Percentiles rank a stretch among this genome's conserved stretches.
These are phyloP conservation scores for Cherax quadricarinatus DNA, from an alignment of 1,140 invertebrate species.

Conservation along the genomic window DNA sequence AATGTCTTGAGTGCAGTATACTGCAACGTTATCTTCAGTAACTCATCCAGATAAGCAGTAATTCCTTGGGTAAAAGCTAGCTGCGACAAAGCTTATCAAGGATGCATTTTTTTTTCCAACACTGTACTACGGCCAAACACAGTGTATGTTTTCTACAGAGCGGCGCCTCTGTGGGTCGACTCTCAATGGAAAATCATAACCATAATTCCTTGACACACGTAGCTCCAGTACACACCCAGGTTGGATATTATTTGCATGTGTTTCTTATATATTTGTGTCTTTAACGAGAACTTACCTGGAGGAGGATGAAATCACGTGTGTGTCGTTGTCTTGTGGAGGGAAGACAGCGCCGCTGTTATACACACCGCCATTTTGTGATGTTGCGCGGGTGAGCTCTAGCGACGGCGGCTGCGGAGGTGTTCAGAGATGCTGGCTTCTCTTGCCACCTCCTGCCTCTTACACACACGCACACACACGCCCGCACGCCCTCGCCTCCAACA, in stretches of 20 bases:
- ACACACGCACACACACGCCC: constrained; percentile 9
- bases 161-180: no score
- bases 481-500: constrained; percentile 2
- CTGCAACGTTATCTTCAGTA: background rate
- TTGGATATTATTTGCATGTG: no score
- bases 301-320: no score
- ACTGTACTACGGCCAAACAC: background rate
- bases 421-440: background rate
- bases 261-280: no score
- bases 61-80: background rate
- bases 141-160: no score
- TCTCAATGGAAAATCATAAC: no score
- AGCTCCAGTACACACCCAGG: no score
- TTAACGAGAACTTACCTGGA: constrained; percentile 10
- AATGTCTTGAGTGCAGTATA: background rate
- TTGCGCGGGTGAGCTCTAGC: background rate
- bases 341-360: background rate
- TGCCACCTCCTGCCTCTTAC: background rate
- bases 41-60: background rate
- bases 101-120: background rate
- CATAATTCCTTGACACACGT: no score
- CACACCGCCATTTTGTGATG: constrained; percentile 53
- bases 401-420: constrained; percentile 21
- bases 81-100: background rate
- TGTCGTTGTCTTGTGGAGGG: background rate